Evolutionary conservation across 1,140 invertebrate species (phyloP), one percentile per base, ranked within the genome.

Genomic region (Lysiphlebus fabarum): DNA sequence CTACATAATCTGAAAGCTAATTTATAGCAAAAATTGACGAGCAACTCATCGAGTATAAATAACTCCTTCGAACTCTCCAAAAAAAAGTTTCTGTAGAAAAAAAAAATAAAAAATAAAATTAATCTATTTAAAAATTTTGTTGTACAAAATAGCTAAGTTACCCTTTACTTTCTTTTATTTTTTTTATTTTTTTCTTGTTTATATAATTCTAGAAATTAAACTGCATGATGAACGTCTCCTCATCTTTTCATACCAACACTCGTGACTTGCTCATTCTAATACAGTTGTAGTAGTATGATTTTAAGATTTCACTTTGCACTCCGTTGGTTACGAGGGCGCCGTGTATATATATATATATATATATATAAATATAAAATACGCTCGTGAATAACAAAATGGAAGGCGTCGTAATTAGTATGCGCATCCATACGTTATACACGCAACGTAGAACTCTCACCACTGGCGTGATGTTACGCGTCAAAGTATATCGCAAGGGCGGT

Each of bases 331-430:
- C 17, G 45, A 49, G 58, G 53, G 53, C 47, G 48, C 45, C 59
- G 56, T 62, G 63, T 64, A 49, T 53, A 61, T n/a, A n/a, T n/a
- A n/a, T n/a, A n/a, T n/a, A n/a, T n/a, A n/a, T n/a, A n/a, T n/a
- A n/a, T n/a, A n/a, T n/a, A n/a, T n/a, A n/a, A n/a, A n/a, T n/a
- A n/a, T n/a, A n/a, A n/a, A n/a, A 26, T 4, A 34, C 36, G 36
- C 12, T 51, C 49, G 38, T n/a, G 34, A 36, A 51, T 51, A 37
- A 51, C 69, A 74, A 75, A 73, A 76, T 75, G 72, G 70, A 72
- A 73, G 67, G 48, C 67, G 64, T 60, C 61, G 70, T 77, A 78
- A 78, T 78, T 78, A 78, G 75, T 78, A 76, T 74, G 74, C 75
- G 73, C 72, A 71, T 77, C 73, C 72, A 71, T 63, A 70, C 70